A percentile compares a stretch with the other conserved stretches of the same genome.
Conservation (phyloP, 64 coral and sea anemone genomes). For the Montipora sp. region DNA sequence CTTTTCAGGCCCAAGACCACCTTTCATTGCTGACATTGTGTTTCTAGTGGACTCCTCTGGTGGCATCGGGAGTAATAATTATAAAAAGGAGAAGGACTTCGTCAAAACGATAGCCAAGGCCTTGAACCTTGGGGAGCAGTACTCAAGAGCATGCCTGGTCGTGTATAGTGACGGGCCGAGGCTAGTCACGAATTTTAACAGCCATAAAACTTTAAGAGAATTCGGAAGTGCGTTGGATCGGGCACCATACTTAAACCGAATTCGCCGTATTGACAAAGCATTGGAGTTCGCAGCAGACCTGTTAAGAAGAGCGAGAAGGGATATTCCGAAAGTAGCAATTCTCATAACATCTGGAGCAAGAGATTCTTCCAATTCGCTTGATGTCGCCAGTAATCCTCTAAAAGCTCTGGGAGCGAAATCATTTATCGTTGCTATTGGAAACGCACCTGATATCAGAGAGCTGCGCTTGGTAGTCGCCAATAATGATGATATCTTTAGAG, state of each 20-base stretch:
- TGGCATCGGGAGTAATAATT: slow-evolving; percentile 24
- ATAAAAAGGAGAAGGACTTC: slow-evolving; percentile 45
- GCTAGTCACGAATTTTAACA: not conserved
- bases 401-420: slow-evolving; percentile 17
- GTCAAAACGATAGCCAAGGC: slow-evolving; percentile 23
- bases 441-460: slow-evolving; percentile 21
- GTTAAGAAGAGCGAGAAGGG: not conserved
- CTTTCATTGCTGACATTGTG: slow-evolving; percentile 60
- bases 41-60: slow-evolving; percentile 69
- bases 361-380: not conserved
- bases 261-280: slow-evolving; percentile 43
- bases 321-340: slow-evolving; percentile 9
- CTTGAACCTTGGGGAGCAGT: slow-evolving; percentile 27
- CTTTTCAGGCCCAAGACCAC: not conserved
- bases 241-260: not conserved
- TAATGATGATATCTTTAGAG: slow-evolving; percentile 54
- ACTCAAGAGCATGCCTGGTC: slow-evolving; percentile 17
- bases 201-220: not conserved
- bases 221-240: not conserved
- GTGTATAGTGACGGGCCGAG: slow-evolving; percentile 7
- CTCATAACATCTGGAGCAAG: slow-evolving; percentile 38
- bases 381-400: slow-evolving; percentile 10
- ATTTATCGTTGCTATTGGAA: slow-evolving; percentile 60
- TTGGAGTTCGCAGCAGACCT: not conserved
- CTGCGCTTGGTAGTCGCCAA: slow-evolving; percentile 23